Conservation (phyloP, 2,888 invertebrate species). For the Hypsopygia costalis region DNA sequence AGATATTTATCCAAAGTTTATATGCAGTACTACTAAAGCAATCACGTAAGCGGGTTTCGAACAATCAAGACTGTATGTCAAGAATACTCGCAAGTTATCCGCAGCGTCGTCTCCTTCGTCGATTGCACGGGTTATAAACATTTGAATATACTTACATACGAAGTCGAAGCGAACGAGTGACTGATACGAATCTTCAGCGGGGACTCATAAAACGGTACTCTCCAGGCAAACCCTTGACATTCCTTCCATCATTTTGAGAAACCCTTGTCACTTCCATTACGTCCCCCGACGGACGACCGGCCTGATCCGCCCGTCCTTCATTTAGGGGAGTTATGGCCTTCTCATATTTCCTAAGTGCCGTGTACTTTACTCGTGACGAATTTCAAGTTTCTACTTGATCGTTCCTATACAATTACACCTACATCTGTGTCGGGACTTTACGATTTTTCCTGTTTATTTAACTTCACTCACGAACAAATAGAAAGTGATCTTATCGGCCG, state of each 20-base stretch:
- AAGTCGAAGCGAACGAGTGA: constrained; percentile 39
- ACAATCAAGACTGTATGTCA: no score
- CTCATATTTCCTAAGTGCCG: constrained; percentile 66
- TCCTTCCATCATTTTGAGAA: constrained; percentile 69
- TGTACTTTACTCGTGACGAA: constrained; percentile 51
- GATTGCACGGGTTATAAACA: constrained; percentile 21
- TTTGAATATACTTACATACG: constrained; percentile 27
- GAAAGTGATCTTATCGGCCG: no score
- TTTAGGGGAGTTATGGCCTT: constrained; percentile 65
- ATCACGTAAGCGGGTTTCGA: no score
- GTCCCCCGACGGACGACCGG: constrained; percentile 53
- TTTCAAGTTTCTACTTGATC: constrained; percentile 33
- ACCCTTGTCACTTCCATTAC: constrained; percentile 78
- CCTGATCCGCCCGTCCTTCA: constrained; percentile 63
- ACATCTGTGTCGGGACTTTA: no score
- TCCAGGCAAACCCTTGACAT: constrained; percentile 54
- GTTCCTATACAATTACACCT: constrained; percentile 13
- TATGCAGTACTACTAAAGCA: no score
- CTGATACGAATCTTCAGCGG: constrained; percentile 53
- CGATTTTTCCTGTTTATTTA: no score
- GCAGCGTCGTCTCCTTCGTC: constrained; percentile 1
- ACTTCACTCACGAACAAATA: no score
- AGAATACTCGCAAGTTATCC: constrained; percentile 3
- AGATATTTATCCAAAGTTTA: no score
- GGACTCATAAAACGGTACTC: constrained; percentile 62